Base-by-base conservation (phyloP, 2,797 vertebrate genomes). In the Phalanger gymnotis region DNA sequence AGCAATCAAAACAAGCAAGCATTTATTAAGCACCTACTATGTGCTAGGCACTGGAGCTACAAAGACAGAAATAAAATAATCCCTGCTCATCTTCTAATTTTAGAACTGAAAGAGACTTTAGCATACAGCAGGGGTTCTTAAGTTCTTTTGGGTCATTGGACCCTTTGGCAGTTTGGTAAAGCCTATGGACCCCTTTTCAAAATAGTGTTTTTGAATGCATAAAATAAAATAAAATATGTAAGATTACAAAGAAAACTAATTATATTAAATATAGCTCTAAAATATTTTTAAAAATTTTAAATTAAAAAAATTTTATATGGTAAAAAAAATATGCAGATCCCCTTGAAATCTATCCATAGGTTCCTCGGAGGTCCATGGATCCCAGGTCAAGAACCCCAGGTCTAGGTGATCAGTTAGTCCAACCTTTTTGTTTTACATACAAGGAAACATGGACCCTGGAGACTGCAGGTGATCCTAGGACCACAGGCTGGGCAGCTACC, bases 401-500 rank as follows among this genome's bases (percentile, higher is more conserved):
- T 47, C 73, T 81, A 81, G 9, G 47, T 25, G 22, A 47, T 47
- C 5, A 40, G n/a, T 81, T 40, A 81, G 66, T 40, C 6, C 19
- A 40, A 25, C 6, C 19, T 7, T 81, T 81, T 81, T 40, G 19
- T 81, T 81, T 81, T 81, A 40, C 0, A 81, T 22, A 81, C 6
- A 31, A 47, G 61, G 61, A 73, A 22, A 73, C 5, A 19, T 73
- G 27, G 61, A 73, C 61, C 34, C 61, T 7, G 34, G 4, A 40
- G 54, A 40, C 40, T 54, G 54, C 87, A 57, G 16, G 53, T 0
- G 4, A 40, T 11, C 66, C 31, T 4, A 4, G 89, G 90, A 73
- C 52, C 52, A 4, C 4, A n/a, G 14, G 3, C 0, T 0, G 1
- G 19, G 66, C 6, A 81, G 3, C 27, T 22, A 27, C 51, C 6